Base-by-base conservation (phyloP, 2,797 vertebrate species). In the Limosa lapponica region DNA sequence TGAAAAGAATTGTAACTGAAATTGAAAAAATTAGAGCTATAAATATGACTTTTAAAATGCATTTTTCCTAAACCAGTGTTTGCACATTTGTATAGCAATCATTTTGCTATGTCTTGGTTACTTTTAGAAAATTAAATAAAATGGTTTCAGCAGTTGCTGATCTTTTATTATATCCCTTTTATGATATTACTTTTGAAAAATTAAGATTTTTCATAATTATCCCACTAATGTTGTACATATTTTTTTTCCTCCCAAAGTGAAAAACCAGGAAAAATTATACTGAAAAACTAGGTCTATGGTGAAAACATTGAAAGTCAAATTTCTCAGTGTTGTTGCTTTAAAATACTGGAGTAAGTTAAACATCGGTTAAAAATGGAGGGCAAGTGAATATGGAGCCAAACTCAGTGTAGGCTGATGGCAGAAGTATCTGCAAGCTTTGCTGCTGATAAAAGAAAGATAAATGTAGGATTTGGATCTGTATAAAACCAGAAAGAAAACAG, bases 401-500 rank as follows among this genome's bases (percentile, higher is more conserved):
- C 8, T 39, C 52, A 25, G 27, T 10, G 51, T 39, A 74, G 46
- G 71, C 14, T 82, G 67, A 90, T 91, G 94, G 78, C 83, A 95
- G 67, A 95, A 87, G 30, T 80, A 82, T 92, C 86, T 62, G 16
- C 41, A 82, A 79, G 64, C 24, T 82, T 90, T 87, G 18, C 61
- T 92, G 57, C 44, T 85, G 93, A 96, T 90, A 95, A 96, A 94
- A 89, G 59, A 59, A 85, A 92, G 83, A 95, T 85, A 89, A 95
- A 92, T 65, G 83, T 36, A 69, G 88, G 78, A 74, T 92, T 95
- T 87, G 74, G 87, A 82, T 71, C 73, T 66, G 73, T 57, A 93
- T 89, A 87, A 90, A 95, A 82, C 34, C 67, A 90, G 93, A 96
- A 93, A 74, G 81, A 90, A 89, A 95, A 77, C 86, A 95, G 93